Evolutionary conservation across 2,888 invertebrate genomes (phyloP).

Genomic region (Germaria angustata): DNA sequence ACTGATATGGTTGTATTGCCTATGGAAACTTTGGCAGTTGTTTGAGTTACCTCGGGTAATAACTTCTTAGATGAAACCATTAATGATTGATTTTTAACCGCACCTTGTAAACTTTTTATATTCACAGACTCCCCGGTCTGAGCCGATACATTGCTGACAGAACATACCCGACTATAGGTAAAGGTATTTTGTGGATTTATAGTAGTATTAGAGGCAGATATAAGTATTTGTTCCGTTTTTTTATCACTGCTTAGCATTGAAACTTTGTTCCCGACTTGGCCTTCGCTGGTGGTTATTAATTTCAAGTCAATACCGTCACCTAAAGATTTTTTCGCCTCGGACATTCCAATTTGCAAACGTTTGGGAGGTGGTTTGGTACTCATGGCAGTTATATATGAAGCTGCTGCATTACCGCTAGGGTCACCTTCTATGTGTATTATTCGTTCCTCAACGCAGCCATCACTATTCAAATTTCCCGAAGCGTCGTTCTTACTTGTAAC

Average conservation of each 20-base stretch:
- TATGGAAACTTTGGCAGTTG: conserved; percentile 81
- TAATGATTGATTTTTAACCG: conserved; percentile 72
- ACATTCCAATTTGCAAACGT: conserved; percentile 61
- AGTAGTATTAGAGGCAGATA: conserved; percentile 45
- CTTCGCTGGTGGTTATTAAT: conserved; percentile 52
- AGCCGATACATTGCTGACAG: conserved; percentile 55
- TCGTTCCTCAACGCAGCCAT: conserved; percentile 52
- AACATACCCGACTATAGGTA: conserved; percentile 61
- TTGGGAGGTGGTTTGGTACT: conserved; percentile 58
- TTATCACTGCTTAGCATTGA: conserved; percentile 44
- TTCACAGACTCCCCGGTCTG: conserved; percentile 48
- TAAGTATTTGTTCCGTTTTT: conserved; percentile 57
- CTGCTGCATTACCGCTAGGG: conserved; percentile 41
- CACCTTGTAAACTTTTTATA: conserved; percentile 55
- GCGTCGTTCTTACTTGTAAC: conserved; percentile 32
- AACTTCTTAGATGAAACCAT: conserved; percentile 74
- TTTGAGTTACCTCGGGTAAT: conserved; percentile 82
- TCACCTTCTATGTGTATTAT: conserved; percentile 61
- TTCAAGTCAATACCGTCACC: conserved; percentile 62
- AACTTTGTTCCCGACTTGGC: conserved; percentile 29
- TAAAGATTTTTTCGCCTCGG: conserved; percentile 55
- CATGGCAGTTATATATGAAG: conserved; percentile 56
- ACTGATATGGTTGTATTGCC: conserved; percentile 80
- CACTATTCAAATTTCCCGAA: conserved; percentile 39
- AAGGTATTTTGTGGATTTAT: conserved; percentile 63